Evolutionary conservation across 2,888 invertebrate genomes (phyloP).

Genomic region (Phyllotreta cruciferae): DNA sequence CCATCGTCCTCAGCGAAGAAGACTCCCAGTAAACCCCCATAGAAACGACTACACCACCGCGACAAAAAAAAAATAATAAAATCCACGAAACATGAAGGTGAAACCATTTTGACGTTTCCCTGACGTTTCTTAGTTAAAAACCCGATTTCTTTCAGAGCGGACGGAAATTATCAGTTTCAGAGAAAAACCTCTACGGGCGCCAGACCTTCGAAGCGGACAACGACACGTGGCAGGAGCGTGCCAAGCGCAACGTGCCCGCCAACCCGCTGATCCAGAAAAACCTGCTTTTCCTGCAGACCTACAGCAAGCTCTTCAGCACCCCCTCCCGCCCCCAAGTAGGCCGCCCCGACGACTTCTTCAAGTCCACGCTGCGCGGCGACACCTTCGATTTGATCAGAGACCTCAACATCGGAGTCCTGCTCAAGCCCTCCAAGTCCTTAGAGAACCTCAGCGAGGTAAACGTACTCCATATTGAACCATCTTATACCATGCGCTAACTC

Average conservation of each 20-base stretch:
- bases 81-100: conserved; percentile 11
- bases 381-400: conserved; percentile 50
- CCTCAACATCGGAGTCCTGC: conserved; percentile 33
- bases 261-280: conserved; percentile 47
- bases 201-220: conserved; percentile 36
- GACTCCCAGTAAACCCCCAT: neutral
- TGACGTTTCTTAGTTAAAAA: conserved; percentile 17
- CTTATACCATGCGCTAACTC: neutral
- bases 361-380: conserved; percentile 53
- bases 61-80: no score
- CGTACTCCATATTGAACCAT: neutral
- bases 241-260: conserved; percentile 40
- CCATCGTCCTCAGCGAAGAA: conserved; percentile 11
- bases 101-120: conserved; percentile 9
- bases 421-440: conserved; percentile 30
- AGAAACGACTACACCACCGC: conserved; percentile 17
- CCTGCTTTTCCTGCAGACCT: conserved; percentile 43
- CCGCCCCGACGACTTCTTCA: conserved; percentile 55
- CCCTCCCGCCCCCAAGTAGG: conserved; percentile 45
- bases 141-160: conserved; percentile 40
- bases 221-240: conserved; percentile 33
- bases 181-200: conserved; percentile 37
- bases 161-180: conserved; percentile 48
- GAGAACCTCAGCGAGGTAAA: conserved; percentile 27
- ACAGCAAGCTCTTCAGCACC: conserved; percentile 45